Percentiles rank a stretch among this genome's conserved stretches.
phyloP scores from a whole-genome alignment of 2,888 invertebrate species.

The Herminia tarsipennalis region DNA sequence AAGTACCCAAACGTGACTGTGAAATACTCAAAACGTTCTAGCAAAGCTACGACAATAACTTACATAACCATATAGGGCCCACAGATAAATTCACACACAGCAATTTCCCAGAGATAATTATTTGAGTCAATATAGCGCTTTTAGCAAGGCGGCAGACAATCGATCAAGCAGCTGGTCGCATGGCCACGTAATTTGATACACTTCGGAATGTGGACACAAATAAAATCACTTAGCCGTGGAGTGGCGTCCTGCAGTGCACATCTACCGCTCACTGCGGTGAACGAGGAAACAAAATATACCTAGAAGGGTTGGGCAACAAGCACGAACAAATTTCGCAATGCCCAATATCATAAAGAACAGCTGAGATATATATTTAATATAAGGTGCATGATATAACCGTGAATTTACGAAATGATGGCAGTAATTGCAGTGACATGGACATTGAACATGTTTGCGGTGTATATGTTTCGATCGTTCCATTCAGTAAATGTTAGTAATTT shows the following conservation, averaged over 20 bases:
- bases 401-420: background rate
- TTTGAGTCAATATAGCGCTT: constrained; percentile 71
- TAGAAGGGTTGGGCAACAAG: constrained; percentile 30
- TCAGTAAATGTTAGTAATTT: too few relatives aligned
- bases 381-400: background rate
- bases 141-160: constrained; percentile 70
- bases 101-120: constrained; percentile 55
- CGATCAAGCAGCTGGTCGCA: constrained; percentile 81
- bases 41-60: constrained; percentile 20
- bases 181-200: constrained; percentile 81
- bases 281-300: constrained; percentile 44
- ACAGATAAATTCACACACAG: constrained; percentile 30
- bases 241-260: constrained; percentile 79
- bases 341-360: background rate
- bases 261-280: constrained; percentile 65
- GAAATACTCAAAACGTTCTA: constrained; percentile 5
- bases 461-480: too few relatives aligned
- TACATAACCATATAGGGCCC: constrained; percentile 19
- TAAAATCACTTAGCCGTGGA: constrained; percentile 83
- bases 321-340: constrained; percentile 12
- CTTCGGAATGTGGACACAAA: constrained; percentile 84
- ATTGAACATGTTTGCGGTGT: background rate
- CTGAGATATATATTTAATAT: background rate
- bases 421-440: background rate
- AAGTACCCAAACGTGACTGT: constrained; percentile 2